A percentile compares a stretch with the other conserved stretches of the same genome.
These are phyloP conservation scores for Chloroclystis v-ata DNA, from an alignment of 2,888 invertebrate genomes.

Conservation along the genomic window DNA sequence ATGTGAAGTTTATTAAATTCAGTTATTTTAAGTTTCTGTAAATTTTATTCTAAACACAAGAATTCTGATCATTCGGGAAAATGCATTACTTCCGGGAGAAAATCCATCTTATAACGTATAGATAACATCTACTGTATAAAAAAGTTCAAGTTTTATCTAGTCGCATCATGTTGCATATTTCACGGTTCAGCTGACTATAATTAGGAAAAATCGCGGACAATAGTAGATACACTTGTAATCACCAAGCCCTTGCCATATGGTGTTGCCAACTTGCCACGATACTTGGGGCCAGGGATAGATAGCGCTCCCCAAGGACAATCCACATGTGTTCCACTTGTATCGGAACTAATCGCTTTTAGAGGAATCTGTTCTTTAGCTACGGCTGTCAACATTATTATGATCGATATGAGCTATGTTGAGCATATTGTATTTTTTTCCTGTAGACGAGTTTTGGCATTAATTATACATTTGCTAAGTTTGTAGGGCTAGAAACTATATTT, in stretches of 20 bases:
- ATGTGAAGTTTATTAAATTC: no score
- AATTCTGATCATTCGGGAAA: no score
- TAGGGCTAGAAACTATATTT: no score
- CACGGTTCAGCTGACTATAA: conserved; percentile 57
- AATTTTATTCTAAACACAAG: no score
- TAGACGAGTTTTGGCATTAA: no score
- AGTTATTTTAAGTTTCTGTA: no score
- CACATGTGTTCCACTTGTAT: conserved; percentile 64
- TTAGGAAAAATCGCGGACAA: conserved; percentile 42
- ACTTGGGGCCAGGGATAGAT: conserved; percentile 21
- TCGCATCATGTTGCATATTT: conserved; percentile 48
- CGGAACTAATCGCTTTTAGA: conserved; percentile 66
- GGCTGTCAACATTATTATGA: conserved; percentile 36
- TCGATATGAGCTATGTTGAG: conserved; percentile 8
- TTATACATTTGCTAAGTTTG: no score
- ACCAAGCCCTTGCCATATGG: conserved; percentile 69
- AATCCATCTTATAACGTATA: no score
- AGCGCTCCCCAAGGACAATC: conserved; percentile 24
- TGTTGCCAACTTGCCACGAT: conserved; percentile 49
- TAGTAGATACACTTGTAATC: conserved; percentile 54
- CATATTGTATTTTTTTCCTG: no score
- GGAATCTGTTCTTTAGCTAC: conserved; percentile 36
- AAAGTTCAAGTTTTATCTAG: no score
- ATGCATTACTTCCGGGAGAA: no score
- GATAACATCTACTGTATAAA: no score